Percentiles rank a stretch among this genome's conserved stretches.
Evolutionary conservation across 2,797 vertebrate genomes (phyloP).

Genomic region (Hippocampus kuda): DNA sequence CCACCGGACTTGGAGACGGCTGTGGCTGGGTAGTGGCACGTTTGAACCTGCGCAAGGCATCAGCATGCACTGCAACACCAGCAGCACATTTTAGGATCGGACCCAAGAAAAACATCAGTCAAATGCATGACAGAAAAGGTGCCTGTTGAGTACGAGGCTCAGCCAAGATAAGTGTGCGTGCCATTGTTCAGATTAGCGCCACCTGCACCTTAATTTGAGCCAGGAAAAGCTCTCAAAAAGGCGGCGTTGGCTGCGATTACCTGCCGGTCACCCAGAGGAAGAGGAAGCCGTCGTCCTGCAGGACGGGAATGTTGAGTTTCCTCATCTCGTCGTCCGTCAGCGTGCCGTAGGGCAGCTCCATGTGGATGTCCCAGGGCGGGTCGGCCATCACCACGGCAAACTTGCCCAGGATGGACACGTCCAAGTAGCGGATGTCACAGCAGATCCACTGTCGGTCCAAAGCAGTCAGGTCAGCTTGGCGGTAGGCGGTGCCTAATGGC

Average conservation of each 20-base stretch:
- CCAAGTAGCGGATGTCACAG: slow-evolving; percentile 89
- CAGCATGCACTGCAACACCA: no score
- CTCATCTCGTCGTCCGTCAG: slow-evolving; percentile 94
- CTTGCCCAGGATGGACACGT: slow-evolving; percentile 89
- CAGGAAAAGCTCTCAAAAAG: neutral
- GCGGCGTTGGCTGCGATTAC: slow-evolving; percentile 43
- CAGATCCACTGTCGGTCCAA: slow-evolving; percentile 70
- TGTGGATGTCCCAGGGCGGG: slow-evolving; percentile 96
- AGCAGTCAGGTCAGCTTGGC: neutral
- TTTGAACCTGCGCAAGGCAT: no score
- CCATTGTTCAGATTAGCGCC: neutral
- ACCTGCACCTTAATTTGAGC: neutral
- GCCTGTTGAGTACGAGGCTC: neutral
- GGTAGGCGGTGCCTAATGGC: neutral
- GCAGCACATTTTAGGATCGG: neutral
- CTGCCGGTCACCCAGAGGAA: slow-evolving; percentile 95
- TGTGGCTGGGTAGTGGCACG: no score
- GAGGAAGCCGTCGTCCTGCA: slow-evolving; percentile 91
- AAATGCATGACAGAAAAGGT: neutral
- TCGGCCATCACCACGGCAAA: slow-evolving; percentile 95
- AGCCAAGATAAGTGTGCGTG: no score
- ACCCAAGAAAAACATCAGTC: no score
- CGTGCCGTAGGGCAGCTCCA: slow-evolving; percentile 92
- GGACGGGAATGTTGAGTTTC: slow-evolving; percentile 85
- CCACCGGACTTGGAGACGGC: no score